Base-by-base conservation (phyloP, 2,113 vertebrate genomes). In the Alosa alosa region DNA sequence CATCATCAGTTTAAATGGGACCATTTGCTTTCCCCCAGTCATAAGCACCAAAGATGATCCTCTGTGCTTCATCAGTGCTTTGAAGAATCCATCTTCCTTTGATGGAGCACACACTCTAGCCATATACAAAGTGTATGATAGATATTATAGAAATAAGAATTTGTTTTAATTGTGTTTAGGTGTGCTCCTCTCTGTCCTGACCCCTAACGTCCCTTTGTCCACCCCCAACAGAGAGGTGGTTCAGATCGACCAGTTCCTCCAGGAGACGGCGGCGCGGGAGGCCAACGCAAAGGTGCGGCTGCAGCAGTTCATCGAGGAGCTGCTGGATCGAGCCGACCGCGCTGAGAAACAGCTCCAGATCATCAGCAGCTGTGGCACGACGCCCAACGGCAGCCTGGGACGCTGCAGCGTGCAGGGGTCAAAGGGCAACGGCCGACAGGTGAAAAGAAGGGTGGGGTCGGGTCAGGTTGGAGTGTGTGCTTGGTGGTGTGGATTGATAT, bases 291-390 rank as follows among this genome's bases (percentile, higher is more conserved):
- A 99, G 88, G 96, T 99, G 72, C 96, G 98, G 0, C 95, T 99
- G 90, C 98, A 99, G 94, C 98, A 97, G 90, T 99, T 99, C 93
- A 99, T 99, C 0, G 98, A 99, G 95, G 98, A 99, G 94, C 97
- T 99, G 86, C 94, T 99, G 92, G 98, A 99, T 92, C 95, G 98
- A 0, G 98, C 98, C 0, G 98, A 99, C 93, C 96, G 98, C 0
- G 98, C 98, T 0, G 98, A 99, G 87, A 97, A 98, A 86, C 98
- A 99, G 94, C 96, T 99, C 11, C 98, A 99, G 95, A 98, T 98
- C 93, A 99, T 99, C 95, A 99, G 97, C 91, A 99, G 98, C 93
- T 99, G 97, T 0, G 97, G 96, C 44, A 98, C 97, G 84, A 98
- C 97, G 0, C 98, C 98, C 0, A 99, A 98, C 0, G 96, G 98